Percentiles rank a stretch among this genome's conserved stretches.
Evolutionary conservation across 1,140 invertebrate species (phyloP).

Genomic region (Zaprionus kolodkinae): DNA sequence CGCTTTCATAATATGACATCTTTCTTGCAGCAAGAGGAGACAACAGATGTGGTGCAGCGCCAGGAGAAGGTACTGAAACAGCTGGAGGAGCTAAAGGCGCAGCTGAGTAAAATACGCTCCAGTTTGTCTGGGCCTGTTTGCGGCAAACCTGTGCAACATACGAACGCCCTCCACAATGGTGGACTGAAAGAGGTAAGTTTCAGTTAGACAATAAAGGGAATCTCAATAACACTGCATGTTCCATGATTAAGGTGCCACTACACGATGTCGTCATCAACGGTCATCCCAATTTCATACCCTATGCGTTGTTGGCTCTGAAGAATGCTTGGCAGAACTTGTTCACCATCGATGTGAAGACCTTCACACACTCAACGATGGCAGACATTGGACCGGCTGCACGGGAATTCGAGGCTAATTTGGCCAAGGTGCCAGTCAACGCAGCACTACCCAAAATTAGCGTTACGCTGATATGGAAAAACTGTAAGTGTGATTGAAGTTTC

Average conservation of each 20-base stretch:
- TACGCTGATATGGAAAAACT: slow-evolving; percentile 82
- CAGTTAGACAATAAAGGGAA: neutral
- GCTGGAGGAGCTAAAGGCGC: slow-evolving; percentile 73
- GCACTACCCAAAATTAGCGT: slow-evolving; percentile 72
- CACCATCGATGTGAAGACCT: slow-evolving; percentile 78
- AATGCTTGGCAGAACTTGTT: slow-evolving; percentile 77
- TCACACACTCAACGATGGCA: slow-evolving; percentile 79
- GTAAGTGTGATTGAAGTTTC: slow-evolving; percentile 41
- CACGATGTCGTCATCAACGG: slow-evolving; percentile 83
- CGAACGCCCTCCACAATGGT: slow-evolving; percentile 64
- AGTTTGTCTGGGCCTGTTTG: slow-evolving; percentile 69
- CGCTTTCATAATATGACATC: neutral
- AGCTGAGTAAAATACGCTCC: slow-evolving; percentile 66
- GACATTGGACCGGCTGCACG: slow-evolving; percentile 73
- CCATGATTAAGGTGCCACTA: slow-evolving; percentile 59
- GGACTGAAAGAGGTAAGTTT: slow-evolving; percentile 67
- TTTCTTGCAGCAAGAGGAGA: slow-evolving; percentile 53
- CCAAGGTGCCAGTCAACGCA: slow-evolving; percentile 53
- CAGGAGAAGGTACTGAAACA: slow-evolving; percentile 76
- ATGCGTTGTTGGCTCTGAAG: slow-evolving; percentile 77
- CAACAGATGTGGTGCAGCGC: slow-evolving; percentile 54
- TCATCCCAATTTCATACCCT: slow-evolving; percentile 83
- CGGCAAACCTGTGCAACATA: slow-evolving; percentile 64
- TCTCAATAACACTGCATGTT: neutral
- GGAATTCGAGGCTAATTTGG: slow-evolving; percentile 72